A percentile compares a stretch with the other conserved stretches of the same genome.
Conservation (phyloP, 2,797 vertebrate species). For the Aphelocoma californica region DNA sequence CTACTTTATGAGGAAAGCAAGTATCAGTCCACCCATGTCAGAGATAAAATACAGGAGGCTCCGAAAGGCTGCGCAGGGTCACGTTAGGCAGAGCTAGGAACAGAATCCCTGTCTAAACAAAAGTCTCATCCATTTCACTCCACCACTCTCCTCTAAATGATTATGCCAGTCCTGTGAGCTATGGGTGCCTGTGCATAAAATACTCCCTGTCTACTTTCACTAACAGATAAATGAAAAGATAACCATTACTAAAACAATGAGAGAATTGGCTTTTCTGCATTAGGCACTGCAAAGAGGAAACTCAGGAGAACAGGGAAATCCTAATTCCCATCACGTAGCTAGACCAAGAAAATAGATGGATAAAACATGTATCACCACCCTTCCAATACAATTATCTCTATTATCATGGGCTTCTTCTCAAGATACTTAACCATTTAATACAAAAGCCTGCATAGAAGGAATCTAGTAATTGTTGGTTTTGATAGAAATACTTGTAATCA, state of each 20-base stretch:
- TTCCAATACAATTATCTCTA: not conserved
- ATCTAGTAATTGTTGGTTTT: not conserved
- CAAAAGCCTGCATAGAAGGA: not conserved
- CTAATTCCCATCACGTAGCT: not conserved
- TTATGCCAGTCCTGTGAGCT: not conserved
- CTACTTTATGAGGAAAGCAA: not conserved
- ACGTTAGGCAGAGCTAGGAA: not conserved
- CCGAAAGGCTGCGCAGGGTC: not conserved
- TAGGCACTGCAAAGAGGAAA: not conserved
- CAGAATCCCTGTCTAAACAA: constrained; percentile 33
- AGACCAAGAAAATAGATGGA: not conserved
- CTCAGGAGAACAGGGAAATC: not conserved
- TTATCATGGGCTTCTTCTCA: not conserved
- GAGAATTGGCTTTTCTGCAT: not conserved
- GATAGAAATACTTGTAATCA: not conserved
- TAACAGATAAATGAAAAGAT: not conserved
- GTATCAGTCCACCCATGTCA: not conserved
- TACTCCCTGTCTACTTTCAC: constrained; percentile 14
- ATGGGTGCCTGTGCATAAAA: not conserved
- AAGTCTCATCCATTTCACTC: constrained; percentile 7
- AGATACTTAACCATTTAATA: not conserved
- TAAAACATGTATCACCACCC: not conserved
- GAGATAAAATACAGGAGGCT: constrained; percentile 5
- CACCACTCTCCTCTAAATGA: not conserved
- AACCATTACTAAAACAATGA: not conserved